These are phyloP conservation scores for Pteruthius melanotis DNA, from an alignment of 2,113 vertebrate genomes.

Conservation along the genomic window DNA sequence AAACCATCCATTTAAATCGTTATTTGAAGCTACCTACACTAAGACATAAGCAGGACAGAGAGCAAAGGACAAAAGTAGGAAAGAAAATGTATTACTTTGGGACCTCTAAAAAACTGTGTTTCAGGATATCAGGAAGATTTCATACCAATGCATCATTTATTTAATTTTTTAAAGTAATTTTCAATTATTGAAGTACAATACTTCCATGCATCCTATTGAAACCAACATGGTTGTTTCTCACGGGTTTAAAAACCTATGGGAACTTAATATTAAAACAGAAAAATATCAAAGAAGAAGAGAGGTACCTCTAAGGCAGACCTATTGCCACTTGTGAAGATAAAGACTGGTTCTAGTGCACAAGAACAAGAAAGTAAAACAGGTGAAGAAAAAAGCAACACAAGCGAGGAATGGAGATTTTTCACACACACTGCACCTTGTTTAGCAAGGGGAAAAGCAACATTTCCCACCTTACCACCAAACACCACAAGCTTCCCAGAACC, in stretches of 20 bases:
- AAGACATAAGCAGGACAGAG: neutral
- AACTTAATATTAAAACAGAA: neutral
- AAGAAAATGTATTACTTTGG: fast-evolving
- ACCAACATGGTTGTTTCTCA: neutral
- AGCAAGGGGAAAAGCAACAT: neutral
- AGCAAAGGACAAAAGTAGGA: neutral
- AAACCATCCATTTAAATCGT: neutral
- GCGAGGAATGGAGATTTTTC: fast-evolving
- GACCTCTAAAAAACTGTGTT: neutral
- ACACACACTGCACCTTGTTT: fast-evolving
- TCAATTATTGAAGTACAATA: neutral
- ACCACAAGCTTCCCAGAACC: too few relatives aligned
- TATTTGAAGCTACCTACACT: neutral
- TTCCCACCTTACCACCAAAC: neutral
- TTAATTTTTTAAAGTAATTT: neutral
- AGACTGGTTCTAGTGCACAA: neutral
- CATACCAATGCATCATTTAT: neutral
- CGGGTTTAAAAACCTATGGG: fast-evolving
- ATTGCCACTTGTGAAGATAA: neutral
- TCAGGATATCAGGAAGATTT: neutral
- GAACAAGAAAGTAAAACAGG: neutral
- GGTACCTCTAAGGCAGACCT: neutral
- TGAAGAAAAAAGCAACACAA: neutral
- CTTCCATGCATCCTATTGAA: neutral
- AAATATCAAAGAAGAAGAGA: neutral